These are phyloP conservation scores for Calidris pygmaea DNA, from an alignment of 2,113 vertebrate species.

Conservation along the genomic window DNA sequence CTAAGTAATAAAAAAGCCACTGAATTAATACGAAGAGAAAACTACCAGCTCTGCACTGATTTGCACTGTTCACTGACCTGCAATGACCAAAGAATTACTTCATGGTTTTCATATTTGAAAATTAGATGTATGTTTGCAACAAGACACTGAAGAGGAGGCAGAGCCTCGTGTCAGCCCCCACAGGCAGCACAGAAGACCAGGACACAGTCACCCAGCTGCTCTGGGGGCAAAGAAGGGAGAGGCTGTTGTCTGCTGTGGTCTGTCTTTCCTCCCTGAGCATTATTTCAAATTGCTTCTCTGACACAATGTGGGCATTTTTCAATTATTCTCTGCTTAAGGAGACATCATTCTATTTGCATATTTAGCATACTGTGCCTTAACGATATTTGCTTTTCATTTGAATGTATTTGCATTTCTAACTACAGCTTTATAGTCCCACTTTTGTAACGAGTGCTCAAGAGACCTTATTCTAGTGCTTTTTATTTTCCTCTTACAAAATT, in stretches of 20 bases:
- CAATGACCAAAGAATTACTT: background rate
- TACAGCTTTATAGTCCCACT: background rate
- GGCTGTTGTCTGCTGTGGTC: background rate
- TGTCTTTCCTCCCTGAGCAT: background rate
- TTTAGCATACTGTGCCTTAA: background rate
- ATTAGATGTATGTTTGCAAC: background rate
- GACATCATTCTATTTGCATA: background rate
- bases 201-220: background rate
- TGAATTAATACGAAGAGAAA: background rate
- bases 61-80: background rate
- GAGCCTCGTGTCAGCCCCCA: fast-evolving
- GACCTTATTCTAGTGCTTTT: background rate
- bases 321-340: background rate
- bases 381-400: background rate
- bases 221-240: background rate
- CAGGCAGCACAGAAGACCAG: fast-evolving
- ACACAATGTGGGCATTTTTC: background rate
- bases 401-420: background rate
- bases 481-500: background rate
- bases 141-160: background rate
- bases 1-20: background rate
- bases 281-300: background rate
- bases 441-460: background rate
- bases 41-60: background rate
- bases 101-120: background rate